Evolutionary conservation across 1,140 invertebrate genomes (phyloP), one percentile per base, ranked within the genome.

Genomic region (Dinothrombium tinctorium): DNA sequence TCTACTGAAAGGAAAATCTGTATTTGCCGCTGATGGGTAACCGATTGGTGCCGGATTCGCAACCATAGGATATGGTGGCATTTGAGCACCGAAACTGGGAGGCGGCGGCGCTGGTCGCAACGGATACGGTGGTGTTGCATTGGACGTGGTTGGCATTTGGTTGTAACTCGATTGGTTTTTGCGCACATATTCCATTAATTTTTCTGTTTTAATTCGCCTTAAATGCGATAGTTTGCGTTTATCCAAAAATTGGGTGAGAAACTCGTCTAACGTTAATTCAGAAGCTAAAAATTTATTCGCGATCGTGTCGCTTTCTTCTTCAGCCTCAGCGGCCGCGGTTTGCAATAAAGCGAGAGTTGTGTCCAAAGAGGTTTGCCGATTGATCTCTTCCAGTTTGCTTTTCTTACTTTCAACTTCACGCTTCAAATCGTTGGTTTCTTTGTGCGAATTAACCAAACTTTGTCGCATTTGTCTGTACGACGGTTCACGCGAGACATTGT

Each of bases 221-320:
- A 77, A 49, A 53, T 86, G 79, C 66, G 81, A 78, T 24, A 69
- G 55, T 53, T 74, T 78, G 9, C 79, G 62, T 47, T 68, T 62
- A 2, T 63, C 62, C 37, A 76, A 60, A 57, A 81, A 84, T 41
- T 77, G 66, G 25, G 74, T 72, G 6, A 86, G 55, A 52, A 83
- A 86, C 43, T 70, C 65, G 17, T 84, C 80, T 1, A 80, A 63
- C 47, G 73, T 69, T 12, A 71, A 60, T 45, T 74, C 69, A 29
- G 70, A 71, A 22, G 69, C 63, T 31, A 79, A 60, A 55, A 84
- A 83, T 45, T 72, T 69, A 53, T 79, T 70, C 1, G 76, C 71
- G 31, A 76, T 53, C 41, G 66, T 68, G 56, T 90, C 83, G 21
- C 79, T 79, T 56, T 79, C 68, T 59, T 87, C 81, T 60, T 90